phyloP scores from a whole-genome alignment of 2,888 invertebrate species.

The Drosophila neonasuta region DNA sequence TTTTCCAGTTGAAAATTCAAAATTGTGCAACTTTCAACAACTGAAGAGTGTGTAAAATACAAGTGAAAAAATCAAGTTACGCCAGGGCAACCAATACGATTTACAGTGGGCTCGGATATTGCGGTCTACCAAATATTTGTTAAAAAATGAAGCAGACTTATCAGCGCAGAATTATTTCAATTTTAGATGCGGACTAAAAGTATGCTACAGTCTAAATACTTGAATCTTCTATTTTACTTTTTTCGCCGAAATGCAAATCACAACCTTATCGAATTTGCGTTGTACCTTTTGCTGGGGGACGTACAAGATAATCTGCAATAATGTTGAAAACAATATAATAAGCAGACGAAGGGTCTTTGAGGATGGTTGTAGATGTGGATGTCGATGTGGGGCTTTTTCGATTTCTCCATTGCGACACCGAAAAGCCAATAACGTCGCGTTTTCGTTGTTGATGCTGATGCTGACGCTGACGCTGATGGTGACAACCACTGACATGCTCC shows the following conservation, averaged over 20 bases:
- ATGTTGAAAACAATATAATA: conserved; percentile 39
- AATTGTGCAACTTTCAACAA: conserved; percentile 4
- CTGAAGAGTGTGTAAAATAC: conserved; percentile 6
- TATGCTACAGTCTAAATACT: neutral
- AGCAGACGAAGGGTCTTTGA: conserved; percentile 6
- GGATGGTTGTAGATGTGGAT: conserved; percentile 13
- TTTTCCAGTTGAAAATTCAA: conserved; percentile 6
- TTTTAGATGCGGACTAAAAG: neutral
- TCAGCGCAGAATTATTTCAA: neutral
- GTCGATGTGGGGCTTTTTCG: conserved; percentile 40
- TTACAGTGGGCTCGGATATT: conserved; percentile 8
- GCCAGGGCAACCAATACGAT: neutral
- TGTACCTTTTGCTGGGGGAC: conserved; percentile 20
- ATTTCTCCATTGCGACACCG: conserved; percentile 52
- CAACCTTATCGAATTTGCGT: conserved; percentile 17
- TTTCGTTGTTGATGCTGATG: conserved; percentile 39
- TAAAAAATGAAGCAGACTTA: neutral
- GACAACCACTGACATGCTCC: conserved; percentile 69
- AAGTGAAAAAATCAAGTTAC: neutral
- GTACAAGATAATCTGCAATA: conserved; percentile 38
- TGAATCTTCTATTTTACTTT: neutral
- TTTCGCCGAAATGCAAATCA: conserved; percentile 20
- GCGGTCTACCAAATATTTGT: neutral
- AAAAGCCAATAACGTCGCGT: conserved; percentile 70
- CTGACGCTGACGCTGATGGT: conserved; percentile 65